Percentiles rank a stretch among this genome's conserved stretches.
Evolutionary conservation across 2,113 vertebrate genomes (phyloP).

Genomic region (Leptobrachium leishanense): DNA sequence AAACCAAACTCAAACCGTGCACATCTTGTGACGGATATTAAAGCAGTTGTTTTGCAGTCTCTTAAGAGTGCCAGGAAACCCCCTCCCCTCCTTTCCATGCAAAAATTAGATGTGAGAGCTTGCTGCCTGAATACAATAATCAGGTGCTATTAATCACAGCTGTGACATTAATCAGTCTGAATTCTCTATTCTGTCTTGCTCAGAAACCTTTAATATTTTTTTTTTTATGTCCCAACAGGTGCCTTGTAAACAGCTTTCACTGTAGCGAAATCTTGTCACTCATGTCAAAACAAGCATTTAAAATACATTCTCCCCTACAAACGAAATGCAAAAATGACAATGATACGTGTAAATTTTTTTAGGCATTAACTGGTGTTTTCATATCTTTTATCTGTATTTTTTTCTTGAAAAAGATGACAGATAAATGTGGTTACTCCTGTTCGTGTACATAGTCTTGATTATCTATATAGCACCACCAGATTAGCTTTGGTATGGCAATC

Average conservation of each 20-base stretch:
- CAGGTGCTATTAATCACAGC: slow-evolving; percentile 34
- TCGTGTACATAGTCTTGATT: too few relatives aligned
- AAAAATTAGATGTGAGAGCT: background rate
- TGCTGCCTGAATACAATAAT: slow-evolving; percentile 38
- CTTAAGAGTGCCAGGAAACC: too few relatives aligned
- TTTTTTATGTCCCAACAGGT: slow-evolving; percentile 40
- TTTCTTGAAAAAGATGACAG: too few relatives aligned
- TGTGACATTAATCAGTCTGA: slow-evolving; percentile 39
- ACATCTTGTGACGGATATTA: background rate
- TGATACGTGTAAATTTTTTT: background rate
- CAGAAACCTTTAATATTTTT: slow-evolving; percentile 1
- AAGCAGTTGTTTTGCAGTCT: background rate
- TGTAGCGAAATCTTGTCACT: slow-evolving; percentile 26
- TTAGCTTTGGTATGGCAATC: too few relatives aligned
- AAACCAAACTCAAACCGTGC: too few relatives aligned
- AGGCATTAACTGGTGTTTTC: background rate
- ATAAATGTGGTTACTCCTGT: too few relatives aligned
- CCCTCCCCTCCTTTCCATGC: background rate
- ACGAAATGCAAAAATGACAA: background rate
- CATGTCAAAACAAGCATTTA: slow-evolving; percentile 36
- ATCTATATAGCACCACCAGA: too few relatives aligned
- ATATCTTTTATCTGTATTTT: background rate
- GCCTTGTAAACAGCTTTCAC: slow-evolving; percentile 34
- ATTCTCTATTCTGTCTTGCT: slow-evolving; percentile 31
- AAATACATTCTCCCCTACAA: background rate